These are phyloP conservation scores for Allolobophora icterica DNA, from an alignment of 2,888 invertebrate genomes.

Conservation along the genomic window DNA sequence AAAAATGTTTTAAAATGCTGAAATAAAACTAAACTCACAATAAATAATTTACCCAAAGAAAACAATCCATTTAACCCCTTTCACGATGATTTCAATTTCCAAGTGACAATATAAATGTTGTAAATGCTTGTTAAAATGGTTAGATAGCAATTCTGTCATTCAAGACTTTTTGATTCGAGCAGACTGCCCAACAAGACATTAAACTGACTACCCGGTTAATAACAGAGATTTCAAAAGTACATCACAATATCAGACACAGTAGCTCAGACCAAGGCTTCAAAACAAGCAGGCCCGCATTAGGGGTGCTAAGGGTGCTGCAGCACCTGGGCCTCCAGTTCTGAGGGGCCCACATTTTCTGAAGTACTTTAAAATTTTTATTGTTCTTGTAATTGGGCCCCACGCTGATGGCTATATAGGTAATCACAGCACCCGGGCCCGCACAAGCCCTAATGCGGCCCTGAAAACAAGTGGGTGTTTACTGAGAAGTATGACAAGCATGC, in stretches of 20 bases:
- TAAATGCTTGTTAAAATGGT: not conserved
- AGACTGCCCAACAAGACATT: not conserved
- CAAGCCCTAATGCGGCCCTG: no score
- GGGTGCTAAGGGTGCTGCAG: no score
- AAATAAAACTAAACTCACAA: not conserved
- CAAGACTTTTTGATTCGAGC: not conserved
- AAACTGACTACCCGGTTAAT: not conserved
- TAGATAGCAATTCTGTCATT: not conserved
- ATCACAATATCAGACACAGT: not conserved
- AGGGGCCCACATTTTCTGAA: no score
- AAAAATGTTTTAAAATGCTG: not conserved
- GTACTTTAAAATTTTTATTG: no score
- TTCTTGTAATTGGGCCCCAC: no score
- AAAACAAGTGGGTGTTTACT: no score
- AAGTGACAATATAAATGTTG: not conserved
- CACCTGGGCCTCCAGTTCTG: no score
- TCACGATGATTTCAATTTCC: not conserved
- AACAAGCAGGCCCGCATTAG: no score
- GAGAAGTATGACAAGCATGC: not conserved
- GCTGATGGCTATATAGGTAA: no score
- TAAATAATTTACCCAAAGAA: conserved; percentile 2
- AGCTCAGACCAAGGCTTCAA: not conserved
- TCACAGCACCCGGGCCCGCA: no score
- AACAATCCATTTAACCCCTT: conserved; percentile 11
- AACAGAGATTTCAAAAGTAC: not conserved